Base-by-base conservation (phyloP, 2,888 invertebrate species). In the Elaeidobius kamerunicus region DNA sequence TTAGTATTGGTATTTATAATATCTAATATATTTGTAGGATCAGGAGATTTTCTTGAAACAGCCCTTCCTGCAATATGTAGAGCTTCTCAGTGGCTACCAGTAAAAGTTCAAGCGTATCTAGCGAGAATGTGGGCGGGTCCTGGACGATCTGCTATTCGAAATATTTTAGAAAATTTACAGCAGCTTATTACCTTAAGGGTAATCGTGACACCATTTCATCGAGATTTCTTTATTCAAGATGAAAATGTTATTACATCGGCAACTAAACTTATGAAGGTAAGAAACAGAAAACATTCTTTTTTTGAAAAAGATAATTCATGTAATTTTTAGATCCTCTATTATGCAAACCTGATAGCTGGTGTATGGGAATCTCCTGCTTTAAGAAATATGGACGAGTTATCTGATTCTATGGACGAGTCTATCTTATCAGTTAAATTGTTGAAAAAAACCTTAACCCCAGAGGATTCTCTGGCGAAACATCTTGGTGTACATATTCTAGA, bases 341-440 rank as follows among this genome's bases (percentile, higher is more conserved):
- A 90, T 73, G 92, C 94, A 11, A 91, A 87, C 69, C 85, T 95
- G 71, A 68, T 91, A 60, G 91, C 91, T 2, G 94, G 95, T 1
- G 80, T 81, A 48, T 73, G 87, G 71, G 90, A 91, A 66, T 73
- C 83, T 1, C 79, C 82, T 19, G 79, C 79, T 6, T 70, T 82
- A 14, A 71, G 81, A 52, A 82, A 83, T 52, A 52, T 40, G 39
- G 83, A 83, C 58, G 78, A 80, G 2, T 74, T 70, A 58, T 75
- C 75, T 47, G 67, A 75, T 45, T 61, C 67, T 9, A 71, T 69
- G 56, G 81, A 83, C 62, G 68, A 68, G 42, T 65, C 69, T 0
- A 67, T 66, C 57, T 61, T 68, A 23, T 63, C 66, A 5, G 63
- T 65, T 1, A 72, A 71, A 61, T 54, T 68, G 3, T 54, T 68